Evolutionary conservation across 2,113 vertebrate genomes (phyloP), one percentile per base, ranked within the genome.

Genomic region (Poeciliopsis prolifica): DNA sequence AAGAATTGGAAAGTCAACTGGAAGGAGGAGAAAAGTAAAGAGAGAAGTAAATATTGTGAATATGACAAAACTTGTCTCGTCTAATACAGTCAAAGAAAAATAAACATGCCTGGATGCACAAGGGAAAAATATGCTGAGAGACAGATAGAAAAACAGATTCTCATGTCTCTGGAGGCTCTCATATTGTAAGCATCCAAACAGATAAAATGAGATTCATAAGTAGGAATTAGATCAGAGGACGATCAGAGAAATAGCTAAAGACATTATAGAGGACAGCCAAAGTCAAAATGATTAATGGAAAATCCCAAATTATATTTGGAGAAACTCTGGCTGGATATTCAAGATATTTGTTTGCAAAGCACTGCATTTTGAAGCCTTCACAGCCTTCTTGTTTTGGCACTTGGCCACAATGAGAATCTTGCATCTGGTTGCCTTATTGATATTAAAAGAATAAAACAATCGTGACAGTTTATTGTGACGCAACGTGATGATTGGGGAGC

Each of bases 261-360:
- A 58, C 44, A 29, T 26, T 28, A 3, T 24, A 28, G 30, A 40
- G 65, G 42, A 69, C 70, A 63, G 51, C 12, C 67, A 86, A 80
- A 72, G 74, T 68, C 68, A 80, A 78, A 66, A 58, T 42, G 29
- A 73, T 15, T 31, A 71, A 72, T 22, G 10, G 29, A 58, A 72
- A 75, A 33, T 61, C 70, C n/a, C 54, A 77, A 85, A 88, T 88
- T 14, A 70, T 8, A 79, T 85, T 87, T 79, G 75, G 15, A 19
- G 62, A 62, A 85, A 79, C 65, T 75, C 61, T 64, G 76, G 26
- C 31, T 67, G 17, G 77, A 24, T 28, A 80, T 73, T 60, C n/a
- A 48, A 82, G 82, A 83, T 70, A 51, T 80, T 74, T 87, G 82
- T 84, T 88, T 75, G 64, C 74, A 15, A n/a, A 74, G 28, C 19